Base-by-base conservation (phyloP, 2,113 vertebrate genomes). In the Pelecanoides urinatrix region DNA sequence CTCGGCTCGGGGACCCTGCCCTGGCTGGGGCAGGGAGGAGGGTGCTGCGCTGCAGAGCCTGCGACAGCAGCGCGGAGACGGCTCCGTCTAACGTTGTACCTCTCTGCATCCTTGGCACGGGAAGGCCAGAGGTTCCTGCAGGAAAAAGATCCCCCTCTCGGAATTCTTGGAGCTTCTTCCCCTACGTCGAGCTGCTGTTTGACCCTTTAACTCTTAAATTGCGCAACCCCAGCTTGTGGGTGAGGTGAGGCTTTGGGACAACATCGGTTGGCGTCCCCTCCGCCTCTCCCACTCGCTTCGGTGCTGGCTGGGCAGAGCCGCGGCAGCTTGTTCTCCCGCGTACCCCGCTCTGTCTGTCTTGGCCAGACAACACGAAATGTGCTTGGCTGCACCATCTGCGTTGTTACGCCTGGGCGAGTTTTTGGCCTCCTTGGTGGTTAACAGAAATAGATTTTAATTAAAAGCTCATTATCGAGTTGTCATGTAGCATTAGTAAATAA, bases 381-480 rank as follows among this genome's bases (percentile, higher is more conserved):
- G 85, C 82, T 58, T 2, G 78, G 91, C 92, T 82, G 71, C 61
- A 13, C 86, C 96, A 95, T 91, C 95, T 96, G 86, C 25, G 0
- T 34, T 15, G 76, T 86, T 61, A 81, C 4, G 58, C 74, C 52
- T 61, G 86, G 79, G 53, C 3, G 49, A 16, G 0, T 94, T 70
- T 67, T 77, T 90, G 95, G 84, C 73, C 92, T 97, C 91, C 80
- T 97, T 25, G 38, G 95, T 87, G 91, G 81, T 97, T 97, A 97
- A 83, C 86, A 47, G 86, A 56, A 97, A 95, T 93, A 95, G 92
- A 95, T 97, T 97, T 97, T 98, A 97, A 96, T 98, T 93, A 95
- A 92, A 91, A 92, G 71, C 95, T 97, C 90, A 63, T 96, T 97
- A 97, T 96, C 65, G 15, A 75, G 73, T 97, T 97, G 85, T 95